Evolutionary conservation across 2,797 vertebrate genomes (phyloP), one percentile per base, ranked within the genome.

Genomic region (Xerus rutilus): DNA sequence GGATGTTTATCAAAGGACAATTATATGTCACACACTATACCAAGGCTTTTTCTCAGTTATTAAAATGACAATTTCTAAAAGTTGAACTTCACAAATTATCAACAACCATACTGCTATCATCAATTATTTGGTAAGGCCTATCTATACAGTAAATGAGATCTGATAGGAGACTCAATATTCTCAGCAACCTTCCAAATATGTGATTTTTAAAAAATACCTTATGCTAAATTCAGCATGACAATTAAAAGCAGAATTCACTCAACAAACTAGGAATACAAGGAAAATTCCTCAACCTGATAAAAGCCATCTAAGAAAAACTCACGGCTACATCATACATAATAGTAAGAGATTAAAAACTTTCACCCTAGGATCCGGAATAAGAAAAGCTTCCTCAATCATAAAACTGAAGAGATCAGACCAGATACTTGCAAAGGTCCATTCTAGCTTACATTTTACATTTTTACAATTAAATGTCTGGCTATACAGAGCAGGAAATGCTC

Each of bases 1-100:
- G 57, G 39, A 95, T 18, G 62, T 1, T 92, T 62, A 23, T 94
- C 45, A 65, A 90, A 32, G 23, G 7, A 23, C 25, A 96, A 43
- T 73, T 86, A 59, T 69, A 70, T 43, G 17, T 72, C 70, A 93
- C 45, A 91, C 39, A 83, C n/a, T 82, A 82, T 57, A 82, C n/a
- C n/a, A 84, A 91, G 18, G 43, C 32, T 62, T 70, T 76, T 76
- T 73, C 86, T 93, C 54, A 77, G 77, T 79, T 79, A 70, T 82
- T 92, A 85, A 89, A 70, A 35, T 43, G 45, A 65, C 32, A 95
- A 86, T 45, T 77, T 95, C 57, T 20, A 77, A 54, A 86, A 90
- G 28, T 54, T 82, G n/a, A 64, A 64, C 35, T 90, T 86, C 77
- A 94, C 4, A 35, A 54, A 79, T 43, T 14, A 89, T 49, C 76